A percentile compares a stretch with the other conserved stretches of the same genome.
Conservation (phyloP, 2,888 invertebrate genomes). For the Tachina fera region DNA sequence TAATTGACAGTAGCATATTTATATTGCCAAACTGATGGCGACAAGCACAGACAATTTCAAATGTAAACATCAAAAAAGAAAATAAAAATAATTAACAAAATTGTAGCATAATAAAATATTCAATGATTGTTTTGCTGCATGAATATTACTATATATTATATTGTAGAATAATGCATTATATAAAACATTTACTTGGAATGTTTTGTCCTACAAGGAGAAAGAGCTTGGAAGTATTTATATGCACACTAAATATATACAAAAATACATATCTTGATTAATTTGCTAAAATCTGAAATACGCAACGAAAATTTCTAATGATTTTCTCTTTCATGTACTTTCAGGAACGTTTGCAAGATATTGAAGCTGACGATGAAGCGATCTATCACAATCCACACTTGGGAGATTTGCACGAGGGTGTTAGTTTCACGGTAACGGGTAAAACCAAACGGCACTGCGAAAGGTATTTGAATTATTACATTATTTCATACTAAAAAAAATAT, state of each 20-base stretch:
- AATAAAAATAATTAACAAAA: constrained; percentile 12
- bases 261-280: neutral
- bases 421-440: constrained; percentile 80
- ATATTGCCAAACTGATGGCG: neutral
- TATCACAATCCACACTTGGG: constrained; percentile 78
- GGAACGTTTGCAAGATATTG: constrained; percentile 68
- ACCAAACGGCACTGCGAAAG: constrained; percentile 81
- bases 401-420: constrained; percentile 79
- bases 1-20: neutral
- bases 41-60: neutral
- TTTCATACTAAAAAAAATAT: neutral
- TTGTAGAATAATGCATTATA: neutral
- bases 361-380: constrained; percentile 79
- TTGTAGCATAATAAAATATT: constrained; percentile 11
- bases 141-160: neutral
- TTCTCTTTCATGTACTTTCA: constrained; percentile 66
- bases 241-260: neutral
- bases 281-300: neutral
- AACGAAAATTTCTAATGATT: neutral
- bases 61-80: neutral
- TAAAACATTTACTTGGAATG: constrained; percentile 31
- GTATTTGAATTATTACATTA: constrained; percentile 71
- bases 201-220: constrained; percentile 45
- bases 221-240: constrained; percentile 36
- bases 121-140: neutral